Conservation (phyloP, 2,113 vertebrate genomes). For the Progne subis region DNA sequence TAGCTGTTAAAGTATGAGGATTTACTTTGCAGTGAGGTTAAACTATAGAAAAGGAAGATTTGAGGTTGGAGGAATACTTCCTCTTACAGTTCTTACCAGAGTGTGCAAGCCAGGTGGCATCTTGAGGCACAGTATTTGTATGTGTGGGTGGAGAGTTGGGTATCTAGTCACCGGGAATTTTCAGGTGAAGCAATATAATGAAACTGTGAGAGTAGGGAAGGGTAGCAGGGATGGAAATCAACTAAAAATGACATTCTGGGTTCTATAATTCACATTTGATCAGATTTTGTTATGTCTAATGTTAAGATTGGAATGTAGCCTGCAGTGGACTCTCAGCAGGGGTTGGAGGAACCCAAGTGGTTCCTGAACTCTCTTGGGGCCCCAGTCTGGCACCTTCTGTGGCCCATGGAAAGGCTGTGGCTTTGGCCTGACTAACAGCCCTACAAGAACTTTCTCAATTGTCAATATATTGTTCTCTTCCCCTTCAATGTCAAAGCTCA, state of each 20-base stretch:
- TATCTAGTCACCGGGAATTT: constrained; percentile 21
- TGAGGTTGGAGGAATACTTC: not conserved
- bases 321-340: not conserved
- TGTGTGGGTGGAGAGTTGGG: not conserved
- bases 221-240: not conserved
- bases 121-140: not conserved
- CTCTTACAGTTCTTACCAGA: not conserved
- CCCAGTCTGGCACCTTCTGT: not conserved
- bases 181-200: constrained; percentile 37
- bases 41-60: not conserved
- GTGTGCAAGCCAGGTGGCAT: not conserved
- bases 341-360: not conserved
- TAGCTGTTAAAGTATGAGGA: not conserved
- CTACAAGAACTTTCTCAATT: not conserved
- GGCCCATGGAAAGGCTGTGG: rapidly evolving
- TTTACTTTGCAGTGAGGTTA: not conserved
- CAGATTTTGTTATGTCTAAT: not conserved
- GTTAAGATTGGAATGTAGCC: not conserved
- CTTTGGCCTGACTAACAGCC: not conserved
- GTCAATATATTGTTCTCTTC: not conserved
- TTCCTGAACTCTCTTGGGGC: rapidly evolving
- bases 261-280: not conserved
- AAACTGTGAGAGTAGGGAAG: constrained; percentile 19
- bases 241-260: not conserved
- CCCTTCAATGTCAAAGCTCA: not conserved